A percentile compares a stretch with the other conserved stretches of the same genome.
These are phyloP conservation scores for Anguilla megastoma DNA, from an alignment of 2,797 vertebrate species.

Conservation along the genomic window DNA sequence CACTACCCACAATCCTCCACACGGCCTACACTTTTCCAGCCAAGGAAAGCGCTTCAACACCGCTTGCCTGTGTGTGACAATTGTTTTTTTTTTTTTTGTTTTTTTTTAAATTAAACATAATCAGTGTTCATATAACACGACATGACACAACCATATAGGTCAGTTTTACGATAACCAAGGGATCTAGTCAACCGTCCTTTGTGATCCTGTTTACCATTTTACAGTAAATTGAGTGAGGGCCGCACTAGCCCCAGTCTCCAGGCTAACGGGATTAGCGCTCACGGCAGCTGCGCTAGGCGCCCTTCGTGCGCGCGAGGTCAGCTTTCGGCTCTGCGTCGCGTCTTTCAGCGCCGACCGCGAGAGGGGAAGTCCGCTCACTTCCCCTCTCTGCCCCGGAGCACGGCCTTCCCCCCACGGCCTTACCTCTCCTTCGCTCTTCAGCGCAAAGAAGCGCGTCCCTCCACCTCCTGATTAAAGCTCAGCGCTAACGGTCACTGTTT, in stretches of 20 bases:
- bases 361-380: background rate
- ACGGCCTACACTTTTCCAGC: background rate
- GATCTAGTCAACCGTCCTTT: background rate
- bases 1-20: background rate
- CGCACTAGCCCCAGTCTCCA: background rate
- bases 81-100: background rate
- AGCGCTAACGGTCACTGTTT: background rate
- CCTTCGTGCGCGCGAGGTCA: background rate
- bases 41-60: background rate
- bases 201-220: slow-evolving; percentile 3
- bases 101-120: background rate
- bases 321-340: background rate
- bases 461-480: background rate
- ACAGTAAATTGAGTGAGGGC: background rate
- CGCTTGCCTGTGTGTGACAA: background rate
- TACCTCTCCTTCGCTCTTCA: background rate
- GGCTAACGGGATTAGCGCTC: slow-evolving; percentile 4
- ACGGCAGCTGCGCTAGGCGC: background rate
- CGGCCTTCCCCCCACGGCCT: background rate
- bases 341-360: background rate
- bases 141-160: background rate
- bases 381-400: background rate
- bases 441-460: background rate
- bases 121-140: background rate
- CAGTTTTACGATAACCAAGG: background rate